These are phyloP conservation scores for Ommatoiulus sabulosus DNA, from an alignment of 2,888 invertebrate genomes.

Conservation along the genomic window DNA sequence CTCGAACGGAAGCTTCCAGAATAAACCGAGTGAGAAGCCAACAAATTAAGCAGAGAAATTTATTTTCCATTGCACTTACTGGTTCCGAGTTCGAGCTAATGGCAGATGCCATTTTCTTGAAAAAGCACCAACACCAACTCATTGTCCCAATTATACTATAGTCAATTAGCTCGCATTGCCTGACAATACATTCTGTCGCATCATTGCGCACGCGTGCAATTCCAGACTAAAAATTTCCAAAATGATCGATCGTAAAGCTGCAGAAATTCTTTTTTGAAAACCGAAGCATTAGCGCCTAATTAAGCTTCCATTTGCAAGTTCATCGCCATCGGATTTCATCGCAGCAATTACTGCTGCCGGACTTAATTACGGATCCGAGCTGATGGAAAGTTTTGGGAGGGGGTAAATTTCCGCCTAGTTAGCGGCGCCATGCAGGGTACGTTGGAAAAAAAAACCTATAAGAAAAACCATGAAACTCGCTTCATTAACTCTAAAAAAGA, in stretches of 20 bases:
- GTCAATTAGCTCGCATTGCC: neutral
- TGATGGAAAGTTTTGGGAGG: neutral
- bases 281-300: neutral
- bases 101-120: too few species aligned
- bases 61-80: too few species aligned
- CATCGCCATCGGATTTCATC: neutral
- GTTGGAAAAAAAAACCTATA: neutral
- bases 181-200: neutral
- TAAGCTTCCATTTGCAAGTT: neutral
- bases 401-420: neutral
- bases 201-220: neutral
- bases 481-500: constrained; percentile 1
- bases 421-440: neutral
- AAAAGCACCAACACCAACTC: too few species aligned
- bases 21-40: too few species aligned
- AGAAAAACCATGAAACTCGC: constrained; percentile 28
- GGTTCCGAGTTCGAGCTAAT: too few species aligned
- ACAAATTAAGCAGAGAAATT: too few species aligned
- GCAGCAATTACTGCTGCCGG: constrained; percentile 5
- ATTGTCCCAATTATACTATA: neutral
- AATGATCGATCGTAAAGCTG: neutral
- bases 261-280: neutral
- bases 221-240: neutral
- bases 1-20: too few species aligned
- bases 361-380: neutral